A percentile compares a stretch with the other conserved stretches of the same genome.
Evolutionary conservation across 2,888 invertebrate genomes (phyloP).

Genomic region (Folsomia candida): DNA sequence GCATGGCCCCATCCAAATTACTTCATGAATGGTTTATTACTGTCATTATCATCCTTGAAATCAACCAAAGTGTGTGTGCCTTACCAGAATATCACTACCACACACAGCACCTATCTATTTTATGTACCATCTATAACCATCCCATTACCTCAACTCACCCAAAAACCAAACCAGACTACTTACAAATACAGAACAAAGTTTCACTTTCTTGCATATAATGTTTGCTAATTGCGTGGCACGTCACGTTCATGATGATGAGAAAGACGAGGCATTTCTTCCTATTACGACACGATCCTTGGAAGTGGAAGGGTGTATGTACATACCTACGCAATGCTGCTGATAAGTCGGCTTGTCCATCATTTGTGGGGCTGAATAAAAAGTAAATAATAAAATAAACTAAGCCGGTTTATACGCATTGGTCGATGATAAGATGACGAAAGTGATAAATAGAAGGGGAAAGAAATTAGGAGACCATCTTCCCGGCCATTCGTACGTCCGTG

Average conservation of each 20-base stretch:
- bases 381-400: background rate
- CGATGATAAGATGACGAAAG: background rate
- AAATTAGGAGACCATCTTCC: background rate
- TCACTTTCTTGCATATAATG: background rate
- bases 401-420: background rate
- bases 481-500: too few species aligned
- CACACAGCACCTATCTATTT: background rate
- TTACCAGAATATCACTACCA: background rate
- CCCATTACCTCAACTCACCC: background rate
- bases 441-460: background rate
- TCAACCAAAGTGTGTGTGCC: background rate
- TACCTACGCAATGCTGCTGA: too few species aligned
- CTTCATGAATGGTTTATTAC: conserved; percentile 15
- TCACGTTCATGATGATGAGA: too few species aligned
- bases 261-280: too few species aligned
- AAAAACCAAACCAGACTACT: too few species aligned
- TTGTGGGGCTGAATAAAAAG: background rate
- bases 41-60: conserved; percentile 14
- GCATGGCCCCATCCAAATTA: conserved; percentile 2
- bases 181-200: background rate
- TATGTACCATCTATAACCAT: background rate
- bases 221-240: too few species aligned
- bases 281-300: too few species aligned
- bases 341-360: background rate
- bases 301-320: too few species aligned